phyloP scores from a whole-genome alignment of 2,888 invertebrate genomes.

The Tolmerus cingulatus region DNA sequence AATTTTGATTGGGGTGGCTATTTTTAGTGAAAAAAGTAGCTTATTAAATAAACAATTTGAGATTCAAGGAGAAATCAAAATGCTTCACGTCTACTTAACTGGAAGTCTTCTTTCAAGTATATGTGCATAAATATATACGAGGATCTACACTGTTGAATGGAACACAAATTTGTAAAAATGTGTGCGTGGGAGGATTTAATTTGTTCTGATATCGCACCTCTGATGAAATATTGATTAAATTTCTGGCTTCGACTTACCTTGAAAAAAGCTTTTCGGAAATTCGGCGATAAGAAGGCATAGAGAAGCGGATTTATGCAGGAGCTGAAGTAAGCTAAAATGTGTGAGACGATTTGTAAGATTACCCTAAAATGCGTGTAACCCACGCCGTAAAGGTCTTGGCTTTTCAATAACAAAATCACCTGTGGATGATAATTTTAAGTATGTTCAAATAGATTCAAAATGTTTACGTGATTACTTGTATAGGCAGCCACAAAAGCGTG shows the following conservation, averaged over 20 bases:
- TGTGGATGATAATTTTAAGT: background rate
- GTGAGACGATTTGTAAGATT: slow-evolving; percentile 77
- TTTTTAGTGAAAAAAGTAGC: slow-evolving; percentile 19
- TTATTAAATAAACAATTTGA: slow-evolving; percentile 8
- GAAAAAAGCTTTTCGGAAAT: slow-evolving; percentile 89
- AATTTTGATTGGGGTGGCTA: background rate
- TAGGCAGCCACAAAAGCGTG: slow-evolving; percentile 94
- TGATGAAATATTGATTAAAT: too few species aligned
- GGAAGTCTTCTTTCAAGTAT: background rate
- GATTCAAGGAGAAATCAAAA: background rate
- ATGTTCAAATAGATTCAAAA: slow-evolving; percentile 29
- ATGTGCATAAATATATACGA: too few species aligned
- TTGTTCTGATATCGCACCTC: background rate
- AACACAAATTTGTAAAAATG: background rate
- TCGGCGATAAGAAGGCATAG: slow-evolving; percentile 68
- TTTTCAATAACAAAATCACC: slow-evolving; percentile 55
- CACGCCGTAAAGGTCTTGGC: slow-evolving; percentile 51
- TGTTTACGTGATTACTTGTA: slow-evolving; percentile 71
- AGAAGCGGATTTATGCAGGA: too few species aligned
- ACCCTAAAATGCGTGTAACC: slow-evolving; percentile 64
- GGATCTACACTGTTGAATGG: background rate
- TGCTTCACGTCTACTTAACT: background rate
- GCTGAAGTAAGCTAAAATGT: slow-evolving; percentile 54
- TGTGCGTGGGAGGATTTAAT: background rate
- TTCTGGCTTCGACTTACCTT: slow-evolving; percentile 63